Base-by-base conservation (phyloP, 2,797 vertebrate genomes). In the Atherinosoma microstoma region DNA sequence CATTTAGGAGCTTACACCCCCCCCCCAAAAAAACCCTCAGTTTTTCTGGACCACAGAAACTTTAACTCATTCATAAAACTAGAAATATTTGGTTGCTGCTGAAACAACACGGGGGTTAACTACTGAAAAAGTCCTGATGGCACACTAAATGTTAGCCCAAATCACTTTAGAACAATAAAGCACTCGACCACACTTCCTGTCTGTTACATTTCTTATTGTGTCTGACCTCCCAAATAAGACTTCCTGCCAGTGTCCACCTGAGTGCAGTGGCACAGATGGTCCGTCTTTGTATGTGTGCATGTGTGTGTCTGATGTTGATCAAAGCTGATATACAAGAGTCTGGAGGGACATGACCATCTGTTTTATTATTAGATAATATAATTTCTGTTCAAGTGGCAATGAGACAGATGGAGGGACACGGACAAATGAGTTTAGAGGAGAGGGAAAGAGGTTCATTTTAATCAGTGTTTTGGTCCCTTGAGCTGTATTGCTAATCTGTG, bases 171-270 rank as follows among this genome's bases (percentile, higher is more conserved):
- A 69, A 78, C 76, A 84, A 75, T 78, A 77, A 81, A 76, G 27
- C 22, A 40, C 65, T 68, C 11, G 30, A 32, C 2, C 53, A 40
- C 72, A 84, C 82, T 88, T 91, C 88, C 91, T 77, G 76, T 69
- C 69, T 56, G 58, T 76, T 76, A 77, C 71, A 70, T 34, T 58
- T 64, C 68, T 84, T 69, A 89, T 87, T 90, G 90, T 87, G 76
- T 84, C 66, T 65, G 67, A 79, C 73, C 70, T 80, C 76, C 63
- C 6, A 60, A 84, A 87, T 75, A 83, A 84, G 78, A 86, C 90
- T 90, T 92, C 90, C 91, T 91, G 91, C 58, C 71, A 42, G 36
- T 45, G 75, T 89, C 83, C 85, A 91, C 86, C 89, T 87, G 86
- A 82, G 77, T 3, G 45, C 82, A 36, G 54, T 51, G 67, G 75